A percentile compares a stretch with the other conserved stretches of the same genome.
Conservation (phyloP, 2,888 invertebrate genomes). For the Ethmia dodecea region DNA sequence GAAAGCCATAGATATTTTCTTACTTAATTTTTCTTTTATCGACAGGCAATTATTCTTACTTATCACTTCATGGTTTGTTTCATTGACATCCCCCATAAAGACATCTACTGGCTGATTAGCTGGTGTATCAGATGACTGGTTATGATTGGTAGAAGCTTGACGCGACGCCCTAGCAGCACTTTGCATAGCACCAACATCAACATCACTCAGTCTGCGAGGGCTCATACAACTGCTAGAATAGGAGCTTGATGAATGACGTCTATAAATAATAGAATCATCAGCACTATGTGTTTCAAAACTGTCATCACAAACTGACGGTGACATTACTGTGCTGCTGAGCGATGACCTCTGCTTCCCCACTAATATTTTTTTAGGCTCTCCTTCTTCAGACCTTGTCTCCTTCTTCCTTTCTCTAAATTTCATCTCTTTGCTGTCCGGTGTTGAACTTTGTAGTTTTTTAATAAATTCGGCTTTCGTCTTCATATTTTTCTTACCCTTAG, state of each 20-base stretch:
- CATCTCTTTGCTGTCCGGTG: constrained; percentile 59
- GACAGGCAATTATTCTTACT: constrained; percentile 64
- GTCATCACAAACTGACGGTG: constrained; percentile 79
- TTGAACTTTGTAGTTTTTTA: constrained; percentile 77
- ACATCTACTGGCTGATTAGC: constrained; percentile 16
- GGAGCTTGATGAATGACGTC: constrained; percentile 90
- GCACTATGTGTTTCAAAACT: constrained; percentile 80
- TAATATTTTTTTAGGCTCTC: constrained; percentile 51
- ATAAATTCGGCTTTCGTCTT: constrained; percentile 79
- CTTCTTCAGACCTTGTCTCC: constrained; percentile 49
- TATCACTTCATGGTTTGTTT: constrained; percentile 40
- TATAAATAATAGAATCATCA: constrained; percentile 88
- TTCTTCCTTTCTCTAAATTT: constrained; percentile 75
- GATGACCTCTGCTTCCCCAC: constrained; percentile 56
- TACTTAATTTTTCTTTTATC: constrained; percentile 64
- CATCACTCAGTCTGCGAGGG: constrained; percentile 77
- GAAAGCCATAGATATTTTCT: constrained; percentile 59
- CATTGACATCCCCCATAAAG: constrained; percentile 35
- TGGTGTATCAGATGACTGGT: not conserved
- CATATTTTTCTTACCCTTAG: constrained; percentile 68
- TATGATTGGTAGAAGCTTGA: not conserved
- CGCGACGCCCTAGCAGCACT: not conserved
- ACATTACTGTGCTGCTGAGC: constrained; percentile 58
- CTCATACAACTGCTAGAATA: constrained; percentile 85
- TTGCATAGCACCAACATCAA: constrained; percentile 33